Base-by-base conservation (phyloP, 1,140 invertebrate genomes). In the Dendroctonus ponderosae region DNA sequence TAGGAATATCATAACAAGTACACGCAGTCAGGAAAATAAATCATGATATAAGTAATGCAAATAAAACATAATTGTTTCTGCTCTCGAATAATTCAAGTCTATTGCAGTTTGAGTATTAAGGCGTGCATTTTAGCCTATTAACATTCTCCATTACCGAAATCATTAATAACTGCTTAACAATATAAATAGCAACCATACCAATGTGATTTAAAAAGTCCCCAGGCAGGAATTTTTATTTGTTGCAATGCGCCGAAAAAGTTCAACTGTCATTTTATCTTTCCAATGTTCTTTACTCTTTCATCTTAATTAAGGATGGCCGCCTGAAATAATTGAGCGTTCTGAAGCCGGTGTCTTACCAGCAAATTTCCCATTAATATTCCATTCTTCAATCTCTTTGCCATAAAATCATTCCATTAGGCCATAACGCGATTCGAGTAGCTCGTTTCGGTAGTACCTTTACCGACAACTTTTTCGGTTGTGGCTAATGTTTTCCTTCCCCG, bases 351-450 rank as follows among this genome's bases (percentile, higher is more conserved):
- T 60, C 57, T 59, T 66, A 66, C 56, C 54, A 59, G 56, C 51
- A 42, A 66, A 66, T 66, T 59, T 37, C 46, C 64, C 64, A 66
- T 66, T 60, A 66, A 66, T 66, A 66, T 66, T 66, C 64, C 64
- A 59, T 51, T 52, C 64, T 59, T 66, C 49, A 53, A 66, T 52
- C 39, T 43, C 56, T 44, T 43, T 53, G 54, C 39, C 48, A 52
- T 59, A 66, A 66, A 66, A 66, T 66, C 64, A 66, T 66, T 66
- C 64, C 64, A 60, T 56, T 42, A 41, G 62, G 53, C 62, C 62
- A 65, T 65, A 65, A 53, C 64, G 56, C 40, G 56, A 56, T 42
- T 52, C 56, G 37, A 9, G 48, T 15, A n/a, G 56, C 46, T 66
- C 64, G 48, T 59, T 66, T 66, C 57, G 64, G 64, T 60, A 66